These are phyloP conservation scores for Notodonta ziczac DNA, from an alignment of 2,888 invertebrate genomes.

Conservation along the genomic window DNA sequence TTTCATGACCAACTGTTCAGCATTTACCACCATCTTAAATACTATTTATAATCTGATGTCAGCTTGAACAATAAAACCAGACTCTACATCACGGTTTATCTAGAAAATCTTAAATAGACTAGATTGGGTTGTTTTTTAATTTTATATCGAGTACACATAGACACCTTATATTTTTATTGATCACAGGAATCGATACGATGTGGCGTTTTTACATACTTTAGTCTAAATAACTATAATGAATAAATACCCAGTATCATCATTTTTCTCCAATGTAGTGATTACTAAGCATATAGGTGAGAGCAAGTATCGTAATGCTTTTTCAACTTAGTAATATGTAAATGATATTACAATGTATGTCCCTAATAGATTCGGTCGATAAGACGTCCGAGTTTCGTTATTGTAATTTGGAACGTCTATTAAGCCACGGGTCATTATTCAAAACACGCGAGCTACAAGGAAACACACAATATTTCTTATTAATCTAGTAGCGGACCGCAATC, in stretches of 20 bases:
- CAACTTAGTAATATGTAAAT: conserved; percentile 41
- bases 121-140: neutral
- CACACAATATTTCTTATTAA: conserved; percentile 71
- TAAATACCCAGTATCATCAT: conserved; percentile 5
- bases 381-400: conserved; percentile 37
- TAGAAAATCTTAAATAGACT: neutral
- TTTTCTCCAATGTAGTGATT: conserved; percentile 33
- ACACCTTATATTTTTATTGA: conserved; percentile 29
- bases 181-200: conserved; percentile 23
- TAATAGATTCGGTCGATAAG: conserved; percentile 33
- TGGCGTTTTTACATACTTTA: conserved; percentile 23
- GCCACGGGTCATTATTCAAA: conserved; percentile 55
- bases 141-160: neutral
- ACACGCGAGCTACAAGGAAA: conserved; percentile 53
- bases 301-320: conserved; percentile 32
- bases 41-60: neutral
- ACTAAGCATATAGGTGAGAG: conserved; percentile 32
- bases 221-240: conserved; percentile 36
- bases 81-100: neutral
- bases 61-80: neutral
- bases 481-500: conserved; percentile 78
- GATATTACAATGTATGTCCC: conserved; percentile 35
- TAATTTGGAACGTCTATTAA: conserved; percentile 39
- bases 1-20: neutral
- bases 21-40: neutral